A percentile compares a stretch with the other conserved stretches of the same genome.
phyloP scores from a whole-genome alignment of 1,140 invertebrate genomes.

The Dysdera silvatica region DNA sequence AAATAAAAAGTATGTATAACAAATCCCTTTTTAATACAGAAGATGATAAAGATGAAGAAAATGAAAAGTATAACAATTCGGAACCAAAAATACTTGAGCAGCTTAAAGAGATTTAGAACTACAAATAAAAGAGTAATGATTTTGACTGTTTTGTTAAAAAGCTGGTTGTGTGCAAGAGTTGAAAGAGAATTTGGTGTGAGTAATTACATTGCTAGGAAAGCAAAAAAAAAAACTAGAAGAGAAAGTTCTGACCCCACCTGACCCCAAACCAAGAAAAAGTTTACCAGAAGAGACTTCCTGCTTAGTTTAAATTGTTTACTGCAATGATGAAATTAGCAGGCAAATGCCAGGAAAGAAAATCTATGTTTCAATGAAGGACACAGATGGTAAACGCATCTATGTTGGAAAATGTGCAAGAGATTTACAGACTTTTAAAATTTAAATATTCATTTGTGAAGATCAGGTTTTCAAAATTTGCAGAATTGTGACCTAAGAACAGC shows the following conservation, averaged over 20 bases:
- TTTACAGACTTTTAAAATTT: not conserved
- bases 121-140: no score
- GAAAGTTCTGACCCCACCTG: not conserved
- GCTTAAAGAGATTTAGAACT: no score
- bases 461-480: not conserved
- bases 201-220: no score
- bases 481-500: not conserved
- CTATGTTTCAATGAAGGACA: not conserved
- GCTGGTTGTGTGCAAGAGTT: no score
- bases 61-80: no score
- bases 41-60: no score
- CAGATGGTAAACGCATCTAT: not conserved
- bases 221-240: no score
- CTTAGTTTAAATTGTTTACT: not conserved
- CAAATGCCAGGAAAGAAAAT: not conserved
- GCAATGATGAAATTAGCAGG: not conserved
- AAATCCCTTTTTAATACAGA: no score
- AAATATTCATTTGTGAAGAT: not conserved
- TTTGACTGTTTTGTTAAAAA: no score
- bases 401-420: constrained; percentile 4
- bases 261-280: not conserved
- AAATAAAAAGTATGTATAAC: no score
- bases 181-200: no score
- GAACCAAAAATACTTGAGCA: no score
- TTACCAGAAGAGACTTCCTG: not conserved